Evolutionary conservation across 2,888 invertebrate genomes (phyloP).

Genomic region (Lithophane semibrunnea): DNA sequence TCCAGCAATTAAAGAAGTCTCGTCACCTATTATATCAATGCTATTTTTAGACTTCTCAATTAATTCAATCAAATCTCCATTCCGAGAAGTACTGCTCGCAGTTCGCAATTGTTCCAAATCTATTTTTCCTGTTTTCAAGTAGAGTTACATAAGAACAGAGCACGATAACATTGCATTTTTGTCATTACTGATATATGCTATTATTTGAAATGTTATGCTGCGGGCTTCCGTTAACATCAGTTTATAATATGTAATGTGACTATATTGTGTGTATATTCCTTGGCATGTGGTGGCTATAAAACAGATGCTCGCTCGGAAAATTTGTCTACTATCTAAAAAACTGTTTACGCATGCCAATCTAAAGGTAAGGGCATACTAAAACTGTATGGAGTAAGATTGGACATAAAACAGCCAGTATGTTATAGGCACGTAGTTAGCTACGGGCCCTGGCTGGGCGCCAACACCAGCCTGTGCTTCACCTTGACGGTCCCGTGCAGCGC

Average conservation of each 20-base stretch:
- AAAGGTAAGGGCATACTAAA: constrained; percentile 54
- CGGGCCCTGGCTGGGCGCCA: constrained; percentile 60
- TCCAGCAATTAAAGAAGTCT: constrained; percentile 57
- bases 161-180: too few species aligned
- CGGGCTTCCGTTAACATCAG: neutral
- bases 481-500: constrained; percentile 51
- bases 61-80: constrained; percentile 53
- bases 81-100: constrained; percentile 42
- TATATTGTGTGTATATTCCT: constrained; percentile 6
- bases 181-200: neutral
- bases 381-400: constrained; percentile 44
- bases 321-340: constrained; percentile 17
- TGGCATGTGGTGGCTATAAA: neutral
- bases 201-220: constrained; percentile 10
- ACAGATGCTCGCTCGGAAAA: neutral
- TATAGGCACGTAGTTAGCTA: constrained; percentile 37
- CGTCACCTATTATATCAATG: constrained; percentile 50
- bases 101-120: constrained; percentile 34
- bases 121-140: constrained; percentile 43
- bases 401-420: constrained; percentile 50
- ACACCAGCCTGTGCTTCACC: constrained; percentile 52
- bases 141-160: constrained; percentile 13
- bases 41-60: constrained; percentile 61
- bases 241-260: neutral
- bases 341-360: constrained; percentile 52